Evolutionary conservation across 2,113 vertebrate genomes (phyloP), one percentile per base, ranked within the genome.

Genomic region (Phodopus roborovskii): DNA sequence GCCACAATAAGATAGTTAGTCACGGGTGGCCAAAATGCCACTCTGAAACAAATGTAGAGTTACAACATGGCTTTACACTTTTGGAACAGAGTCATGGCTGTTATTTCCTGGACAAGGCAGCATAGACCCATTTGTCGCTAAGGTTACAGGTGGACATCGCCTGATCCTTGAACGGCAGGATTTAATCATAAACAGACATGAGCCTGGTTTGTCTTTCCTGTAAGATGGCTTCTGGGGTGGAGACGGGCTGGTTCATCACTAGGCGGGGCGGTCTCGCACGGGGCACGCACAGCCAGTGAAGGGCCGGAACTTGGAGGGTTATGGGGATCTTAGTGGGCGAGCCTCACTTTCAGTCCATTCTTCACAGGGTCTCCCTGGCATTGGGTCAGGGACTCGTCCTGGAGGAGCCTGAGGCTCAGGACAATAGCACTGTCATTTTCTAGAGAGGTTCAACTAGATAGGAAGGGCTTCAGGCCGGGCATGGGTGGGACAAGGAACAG

Each of bases 371-470:
- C 48, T 62, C 62, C 78, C 33, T 11, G 10, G 45, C 77, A 58
- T 33, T 36, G 45, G 20, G 12, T 0, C 4, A 66, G 48, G 6
- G 2, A 36, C 36, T 62, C 19, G 3, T 28, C 53, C 60, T 70
- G 71, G 39, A 93, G 74, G 75, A 0, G 2, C n/a, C 64, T 39
- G 94, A 85, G 50, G 83, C 86, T 92, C 70, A 81, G 82, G 92
- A 97, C 86, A 92, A 91, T 90, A 92, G 90, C 96, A 88, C 86
- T 53, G n/a, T 3, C 64, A 3, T 68, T 75, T 95, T 70, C 78
- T 89, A 20, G 16, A 13, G 10, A 53, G n/a, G 16, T 3, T 30
- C 20, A 4, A 53, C 1, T 1, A 13, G 11, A 3, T 7, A 36
- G 58, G 42, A 36, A 12, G 13, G 53, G 36, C 75, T n/a, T 60